phyloP scores from a whole-genome alignment of 2,113 vertebrate species.

The Tilapia sparmanii region DNA sequence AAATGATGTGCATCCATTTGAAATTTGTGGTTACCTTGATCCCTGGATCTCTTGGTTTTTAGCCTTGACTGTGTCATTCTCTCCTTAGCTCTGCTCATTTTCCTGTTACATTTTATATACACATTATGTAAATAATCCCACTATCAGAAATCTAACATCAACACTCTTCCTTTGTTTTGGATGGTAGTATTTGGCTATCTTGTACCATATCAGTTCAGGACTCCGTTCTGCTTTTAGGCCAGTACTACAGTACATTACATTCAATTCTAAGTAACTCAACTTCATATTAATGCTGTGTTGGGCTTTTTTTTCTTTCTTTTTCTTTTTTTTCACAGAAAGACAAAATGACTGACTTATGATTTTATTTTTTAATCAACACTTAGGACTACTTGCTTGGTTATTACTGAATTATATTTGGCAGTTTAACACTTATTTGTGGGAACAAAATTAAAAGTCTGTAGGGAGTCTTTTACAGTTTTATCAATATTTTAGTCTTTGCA shows the following conservation, averaged over 20 bases:
- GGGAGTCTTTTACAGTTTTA: background rate
- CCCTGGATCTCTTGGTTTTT: background rate
- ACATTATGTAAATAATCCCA: background rate
- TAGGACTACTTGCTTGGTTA: background rate
- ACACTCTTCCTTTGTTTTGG: background rate
- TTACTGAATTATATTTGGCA: background rate
- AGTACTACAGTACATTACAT: background rate
- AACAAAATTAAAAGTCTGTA: background rate
- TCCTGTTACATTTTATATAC: background rate
- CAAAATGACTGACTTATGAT: background rate
- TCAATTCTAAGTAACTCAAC: background rate
- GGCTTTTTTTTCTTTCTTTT: background rate
- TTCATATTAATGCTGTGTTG: background rate
- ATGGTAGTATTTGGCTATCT: background rate
- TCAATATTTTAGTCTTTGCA: background rate
- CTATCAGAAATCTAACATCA: background rate
- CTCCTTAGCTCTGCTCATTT: background rate
- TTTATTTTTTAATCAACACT: background rate
- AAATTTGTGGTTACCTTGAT: background rate
- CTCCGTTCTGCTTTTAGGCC: background rate
- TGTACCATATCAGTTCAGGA: background rate
- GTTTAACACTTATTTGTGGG: background rate
- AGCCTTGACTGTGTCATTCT: background rate
- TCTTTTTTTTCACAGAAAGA: background rate
- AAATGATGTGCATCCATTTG: background rate